phyloP scores from a whole-genome alignment of 2,888 invertebrate species.

The Lissonota sp. region DNA sequence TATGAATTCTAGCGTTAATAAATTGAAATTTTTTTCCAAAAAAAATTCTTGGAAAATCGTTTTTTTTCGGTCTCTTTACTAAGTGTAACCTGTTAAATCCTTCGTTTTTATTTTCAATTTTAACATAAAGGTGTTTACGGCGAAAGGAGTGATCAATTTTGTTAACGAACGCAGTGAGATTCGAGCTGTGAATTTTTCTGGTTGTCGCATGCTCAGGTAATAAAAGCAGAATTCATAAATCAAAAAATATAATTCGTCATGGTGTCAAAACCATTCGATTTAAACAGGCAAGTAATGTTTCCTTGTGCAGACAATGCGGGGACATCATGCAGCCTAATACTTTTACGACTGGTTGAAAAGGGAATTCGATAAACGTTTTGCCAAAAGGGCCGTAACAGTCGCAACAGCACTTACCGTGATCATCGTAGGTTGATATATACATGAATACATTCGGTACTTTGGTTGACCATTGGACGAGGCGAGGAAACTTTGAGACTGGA shows the following conservation, averaged over 20 bases:
- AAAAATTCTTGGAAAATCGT: too few species aligned
- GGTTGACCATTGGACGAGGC: slow-evolving; percentile 41
- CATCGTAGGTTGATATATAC: slow-evolving; percentile 34
- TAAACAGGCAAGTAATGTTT: slow-evolving; percentile 70
- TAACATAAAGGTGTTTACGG: too few species aligned
- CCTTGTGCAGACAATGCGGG: slow-evolving; percentile 67
- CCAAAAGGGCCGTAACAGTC: slow-evolving; percentile 25
- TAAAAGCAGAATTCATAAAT: slow-evolving; percentile 56
- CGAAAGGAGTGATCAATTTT: too few species aligned
- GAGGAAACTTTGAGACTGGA: slow-evolving; percentile 69
- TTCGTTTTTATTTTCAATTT: too few species aligned
- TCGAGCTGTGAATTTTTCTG: slow-evolving; percentile 18
- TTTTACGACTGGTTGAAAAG: slow-evolving; percentile 63
- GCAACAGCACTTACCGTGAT: slow-evolving; percentile 30
- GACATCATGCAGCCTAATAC: slow-evolving; percentile 69
- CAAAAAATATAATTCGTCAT: slow-evolving; percentile 36
- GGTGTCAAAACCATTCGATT: slow-evolving; percentile 18
- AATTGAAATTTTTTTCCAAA: too few species aligned
- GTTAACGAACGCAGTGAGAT: background rate
- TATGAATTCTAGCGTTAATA: too few species aligned
- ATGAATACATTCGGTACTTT: slow-evolving; percentile 48
- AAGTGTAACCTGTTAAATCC: too few species aligned
- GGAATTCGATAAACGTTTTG: slow-evolving; percentile 57
- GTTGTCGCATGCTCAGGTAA: slow-evolving; percentile 1
- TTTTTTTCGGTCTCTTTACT: too few species aligned